phyloP scores from a whole-genome alignment of 2,888 invertebrate genomes.

The Cataglyphis rosenhaueri region DNA sequence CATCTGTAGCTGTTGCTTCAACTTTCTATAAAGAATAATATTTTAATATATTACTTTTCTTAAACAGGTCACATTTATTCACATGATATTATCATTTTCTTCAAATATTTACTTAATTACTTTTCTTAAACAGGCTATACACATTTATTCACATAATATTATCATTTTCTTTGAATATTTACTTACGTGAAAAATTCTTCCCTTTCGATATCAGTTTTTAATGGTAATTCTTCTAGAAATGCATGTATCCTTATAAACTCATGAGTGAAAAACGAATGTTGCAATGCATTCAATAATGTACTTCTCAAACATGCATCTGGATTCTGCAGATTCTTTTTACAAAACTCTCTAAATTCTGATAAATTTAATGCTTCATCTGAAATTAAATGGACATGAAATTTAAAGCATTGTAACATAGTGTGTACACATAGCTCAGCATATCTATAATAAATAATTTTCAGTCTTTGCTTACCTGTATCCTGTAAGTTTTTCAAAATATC shows the following conservation, averaged over 20 bases:
- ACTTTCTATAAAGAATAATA: slow-evolving; percentile 84
- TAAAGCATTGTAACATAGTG: background rate
- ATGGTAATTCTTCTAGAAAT: slow-evolving; percentile 93
- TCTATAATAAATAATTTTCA: background rate
- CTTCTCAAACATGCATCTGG: slow-evolving; percentile 89
- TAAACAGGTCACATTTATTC: background rate
- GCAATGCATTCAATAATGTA: slow-evolving; percentile 88
- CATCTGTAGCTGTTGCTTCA: slow-evolving; percentile 89
- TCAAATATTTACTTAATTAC: slow-evolving; percentile 66
- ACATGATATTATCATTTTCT: background rate
- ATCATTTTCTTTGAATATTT: background rate
- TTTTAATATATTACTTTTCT: slow-evolving; percentile 12
- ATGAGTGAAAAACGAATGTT: slow-evolving; percentile 93
- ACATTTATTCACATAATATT: background rate
- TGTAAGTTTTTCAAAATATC: slow-evolving; percentile 89
- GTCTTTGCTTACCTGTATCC: slow-evolving; percentile 79
- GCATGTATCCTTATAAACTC: slow-evolving; percentile 94
- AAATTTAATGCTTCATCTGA: slow-evolving; percentile 90
- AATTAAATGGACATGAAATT: slow-evolving; percentile 68
- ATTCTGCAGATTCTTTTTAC: slow-evolving; percentile 90
- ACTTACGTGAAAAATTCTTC: slow-evolving; percentile 90
- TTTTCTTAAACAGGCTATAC: no score
- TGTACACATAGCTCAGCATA: background rate
- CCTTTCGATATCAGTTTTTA: slow-evolving; percentile 92
- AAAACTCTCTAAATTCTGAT: slow-evolving; percentile 90